These are phyloP conservation scores for Danionella dracula DNA, from an alignment of 2,797 vertebrate species.

Conservation along the genomic window DNA sequence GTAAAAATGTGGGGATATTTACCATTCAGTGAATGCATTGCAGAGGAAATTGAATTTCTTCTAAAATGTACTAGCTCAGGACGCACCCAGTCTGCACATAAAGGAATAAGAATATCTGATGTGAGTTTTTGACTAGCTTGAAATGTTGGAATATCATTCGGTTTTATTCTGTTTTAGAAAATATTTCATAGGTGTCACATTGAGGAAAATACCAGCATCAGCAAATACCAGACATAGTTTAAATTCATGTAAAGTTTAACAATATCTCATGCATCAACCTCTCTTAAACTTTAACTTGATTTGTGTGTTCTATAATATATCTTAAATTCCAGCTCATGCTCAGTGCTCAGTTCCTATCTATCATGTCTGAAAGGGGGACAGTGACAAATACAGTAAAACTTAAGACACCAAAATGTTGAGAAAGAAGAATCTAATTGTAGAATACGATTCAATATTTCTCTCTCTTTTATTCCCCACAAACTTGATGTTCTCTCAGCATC, in stretches of 20 bases:
- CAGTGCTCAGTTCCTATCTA: conserved; percentile 57
- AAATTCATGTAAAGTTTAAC: background rate
- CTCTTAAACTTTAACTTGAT: conserved; percentile 4
- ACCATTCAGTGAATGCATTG: conserved; percentile 13
- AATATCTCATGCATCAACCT: background rate
- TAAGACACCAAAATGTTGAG: too few relatives aligned
- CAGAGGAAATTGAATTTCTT: conserved; percentile 47
- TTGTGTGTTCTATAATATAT: background rate
- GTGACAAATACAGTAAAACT: conserved; percentile 64
- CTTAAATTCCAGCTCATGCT: background rate
- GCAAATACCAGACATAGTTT: too few relatives aligned
- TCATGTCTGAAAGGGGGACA: conserved; percentile 63
- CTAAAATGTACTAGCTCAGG: conserved; percentile 44
- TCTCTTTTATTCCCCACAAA: too few relatives aligned
- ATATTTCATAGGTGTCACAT: conserved; percentile 1
- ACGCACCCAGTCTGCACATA: conserved; percentile 25
- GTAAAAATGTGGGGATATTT: conserved; percentile 17
- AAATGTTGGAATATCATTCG: background rate
- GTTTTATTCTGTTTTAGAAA: background rate
- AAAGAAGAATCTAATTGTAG: too few relatives aligned
- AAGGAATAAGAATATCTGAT: conserved; percentile 29
- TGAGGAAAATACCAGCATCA: conserved; percentile 12
- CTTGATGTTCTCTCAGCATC: too few relatives aligned
- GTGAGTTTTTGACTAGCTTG: background rate
- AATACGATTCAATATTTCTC: too few relatives aligned